Base-by-base conservation (phyloP, 2,888 invertebrate genomes). In the Aphidius colemani region DNA sequence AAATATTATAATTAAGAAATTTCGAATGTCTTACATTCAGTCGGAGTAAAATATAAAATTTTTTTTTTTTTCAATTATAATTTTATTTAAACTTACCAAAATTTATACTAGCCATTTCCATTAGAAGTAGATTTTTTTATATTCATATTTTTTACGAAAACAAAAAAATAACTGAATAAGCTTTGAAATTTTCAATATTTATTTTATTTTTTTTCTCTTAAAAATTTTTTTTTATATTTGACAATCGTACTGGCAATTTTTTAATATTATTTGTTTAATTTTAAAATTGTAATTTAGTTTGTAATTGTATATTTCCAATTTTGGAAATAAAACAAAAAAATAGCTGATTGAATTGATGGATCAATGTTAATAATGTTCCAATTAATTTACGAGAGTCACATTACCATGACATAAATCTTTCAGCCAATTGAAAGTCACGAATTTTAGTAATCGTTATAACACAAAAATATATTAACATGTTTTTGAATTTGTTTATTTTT, bases 71-170 rank as follows among this genome's bases (percentile, higher is more conserved):
- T 63, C 18, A 46, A 44, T 40, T 40, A 49, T 11, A 13, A 56
- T 56, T 58, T 51, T 41, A 46, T 51, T 58, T 43, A 55, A 30
- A 57, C 45, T n/a, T 57, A 46, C 39, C n/a, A 44, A 30, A 46
- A 46, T n/a, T 30, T 45, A 49, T 60, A 60, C 60, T 60, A 40
- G 64, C 53, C 64, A 64, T 64, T 64, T 60, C 64, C 61, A 46
- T 61, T 60, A 60, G 50, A 44, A n/a, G 60, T 64, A 64, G 64
- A 61, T 64, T 64, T 64, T 64, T 64, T 64, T 64, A 64, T 61
- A 64, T 57, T 64, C 61, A 61, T 64, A 60, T 59, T 61, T 64
- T 61, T 61, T 61, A 64, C 60, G 41, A 64, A 59, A 50, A 11
- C 11, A 13, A 39, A 39, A 11, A 39, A 53, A 30, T n/a, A 45